A percentile compares a stretch with the other conserved stretches of the same genome.
These are phyloP conservation scores for Acleris emargana DNA, from an alignment of 2,888 invertebrate species.

Conservation along the genomic window DNA sequence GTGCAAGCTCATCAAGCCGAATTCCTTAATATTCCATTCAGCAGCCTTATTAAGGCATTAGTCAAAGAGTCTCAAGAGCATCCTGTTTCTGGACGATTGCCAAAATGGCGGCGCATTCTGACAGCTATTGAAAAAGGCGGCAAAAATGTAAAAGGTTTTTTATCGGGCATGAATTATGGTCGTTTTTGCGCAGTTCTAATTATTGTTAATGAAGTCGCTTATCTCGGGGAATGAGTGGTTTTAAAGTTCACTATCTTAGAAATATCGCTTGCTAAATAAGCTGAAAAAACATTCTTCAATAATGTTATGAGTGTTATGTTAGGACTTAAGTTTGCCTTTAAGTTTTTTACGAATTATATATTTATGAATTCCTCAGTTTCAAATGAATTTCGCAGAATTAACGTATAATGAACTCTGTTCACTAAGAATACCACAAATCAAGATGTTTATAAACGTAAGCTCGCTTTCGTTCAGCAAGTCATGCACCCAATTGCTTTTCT, in stretches of 20 bases:
- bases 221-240: background rate
- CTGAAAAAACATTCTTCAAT: too few species aligned
- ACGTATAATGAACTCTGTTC: too few species aligned
- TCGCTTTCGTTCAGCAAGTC: constrained; percentile 19
- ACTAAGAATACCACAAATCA: constrained; percentile 1
- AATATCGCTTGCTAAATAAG: too few species aligned
- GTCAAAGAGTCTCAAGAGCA: constrained; percentile 29
- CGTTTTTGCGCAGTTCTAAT: constrained; percentile 19
- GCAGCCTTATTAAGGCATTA: constrained; percentile 31
- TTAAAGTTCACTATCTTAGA: background rate
- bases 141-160: constrained; percentile 32
- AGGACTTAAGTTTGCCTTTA: too few species aligned
- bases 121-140: constrained; percentile 31
- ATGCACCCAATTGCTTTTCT: constrained; percentile 34
- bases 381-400: too few species aligned
- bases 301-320: too few species aligned
- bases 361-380: too few species aligned
- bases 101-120: constrained; percentile 25
- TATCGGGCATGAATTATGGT: constrained; percentile 27
- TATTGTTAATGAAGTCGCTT: constrained; percentile 10
- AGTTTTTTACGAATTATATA: too few species aligned
- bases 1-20: background rate
- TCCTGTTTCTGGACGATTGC: constrained; percentile 30
- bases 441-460: constrained; percentile 10
- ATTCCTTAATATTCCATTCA: constrained; percentile 17